Conservation (phyloP, 1,140 invertebrate species). For the Wiebesia pumilae region DNA sequence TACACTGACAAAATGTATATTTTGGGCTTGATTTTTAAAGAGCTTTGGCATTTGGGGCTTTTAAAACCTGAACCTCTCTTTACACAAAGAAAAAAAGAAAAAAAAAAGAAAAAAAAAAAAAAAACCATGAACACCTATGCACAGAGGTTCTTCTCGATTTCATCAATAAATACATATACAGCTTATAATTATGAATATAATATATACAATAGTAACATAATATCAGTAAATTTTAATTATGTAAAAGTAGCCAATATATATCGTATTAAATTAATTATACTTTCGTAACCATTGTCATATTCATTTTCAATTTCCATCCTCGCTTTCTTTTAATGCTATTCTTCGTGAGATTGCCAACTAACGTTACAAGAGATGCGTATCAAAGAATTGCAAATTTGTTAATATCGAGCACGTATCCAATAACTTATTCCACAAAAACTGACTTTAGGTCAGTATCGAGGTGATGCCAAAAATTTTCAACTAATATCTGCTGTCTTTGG, state of each 20-base stretch:
- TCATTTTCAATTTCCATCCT: neutral
- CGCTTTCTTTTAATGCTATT: no score
- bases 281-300: neutral
- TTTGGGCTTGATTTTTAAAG: neutral
- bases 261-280: neutral
- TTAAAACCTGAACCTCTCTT: neutral
- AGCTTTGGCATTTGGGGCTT: slow-evolving; percentile 26
- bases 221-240: slow-evolving; percentile 2
- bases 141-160: slow-evolving; percentile 40
- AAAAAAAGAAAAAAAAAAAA: no score
- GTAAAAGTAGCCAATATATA: neutral
- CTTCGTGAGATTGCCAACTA: no score
- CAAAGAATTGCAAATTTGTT: no score
- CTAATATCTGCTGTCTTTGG: no score
- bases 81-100: neutral
- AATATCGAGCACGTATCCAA: no score
- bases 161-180: slow-evolving; percentile 5
- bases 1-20: neutral
- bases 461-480: no score
- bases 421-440: no score
- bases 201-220: neutral
- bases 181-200: neutral
- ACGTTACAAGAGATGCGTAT: no score
- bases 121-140: no score
- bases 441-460: no score